Evolutionary conservation across 2,888 invertebrate genomes (phyloP).

Genomic region (Stegana nigrithorax): DNA sequence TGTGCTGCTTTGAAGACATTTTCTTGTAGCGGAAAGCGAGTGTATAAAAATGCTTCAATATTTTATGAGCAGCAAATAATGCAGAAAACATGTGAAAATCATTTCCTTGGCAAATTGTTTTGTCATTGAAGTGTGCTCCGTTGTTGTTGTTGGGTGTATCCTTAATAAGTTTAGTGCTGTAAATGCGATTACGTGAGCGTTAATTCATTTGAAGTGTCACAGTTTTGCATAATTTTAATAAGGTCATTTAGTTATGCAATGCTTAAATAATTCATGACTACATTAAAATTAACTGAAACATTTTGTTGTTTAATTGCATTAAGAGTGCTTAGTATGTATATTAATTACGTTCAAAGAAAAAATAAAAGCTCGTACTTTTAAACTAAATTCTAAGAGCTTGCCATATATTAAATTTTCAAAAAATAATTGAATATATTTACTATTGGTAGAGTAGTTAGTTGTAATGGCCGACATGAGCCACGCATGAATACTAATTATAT

Average conservation of each 20-base stretch:
- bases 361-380: neutral
- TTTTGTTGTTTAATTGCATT: neutral
- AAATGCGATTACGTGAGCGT: neutral
- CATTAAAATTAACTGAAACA: neutral
- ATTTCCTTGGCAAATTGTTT: conserved; percentile 31
- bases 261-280: neutral
- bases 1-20: neutral
- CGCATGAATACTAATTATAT: too few species aligned
- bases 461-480: too few species aligned
- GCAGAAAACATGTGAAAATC: conserved; percentile 39
- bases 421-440: too few species aligned
- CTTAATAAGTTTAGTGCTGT: neutral
- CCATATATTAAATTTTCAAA: too few species aligned
- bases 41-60: conserved; percentile 45
- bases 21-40: conserved; percentile 30
- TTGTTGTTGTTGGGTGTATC: neutral
- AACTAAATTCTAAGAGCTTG: too few species aligned
- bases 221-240: conserved; percentile 7
- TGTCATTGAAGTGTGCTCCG: neutral
- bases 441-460: too few species aligned
- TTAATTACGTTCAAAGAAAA: neutral
- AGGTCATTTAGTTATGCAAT: neutral
- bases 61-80: conserved; percentile 44
- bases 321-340: neutral
- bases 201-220: neutral